Evolutionary conservation across 1,140 invertebrate species (phyloP).

Genomic region (Holcopasites calliopsidis): DNA sequence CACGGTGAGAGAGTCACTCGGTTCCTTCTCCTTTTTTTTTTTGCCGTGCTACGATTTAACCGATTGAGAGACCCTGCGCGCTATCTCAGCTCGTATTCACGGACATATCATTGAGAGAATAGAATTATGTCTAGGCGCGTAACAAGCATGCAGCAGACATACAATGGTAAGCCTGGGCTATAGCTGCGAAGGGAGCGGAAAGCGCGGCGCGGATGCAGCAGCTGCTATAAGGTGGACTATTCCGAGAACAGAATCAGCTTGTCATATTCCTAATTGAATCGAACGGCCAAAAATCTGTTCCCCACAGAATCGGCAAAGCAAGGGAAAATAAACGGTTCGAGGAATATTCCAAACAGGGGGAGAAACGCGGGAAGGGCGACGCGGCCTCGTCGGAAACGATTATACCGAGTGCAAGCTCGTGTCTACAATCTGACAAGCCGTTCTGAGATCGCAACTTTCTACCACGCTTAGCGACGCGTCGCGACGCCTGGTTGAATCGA

Average conservation of each 20-base stretch:
- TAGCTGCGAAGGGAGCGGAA: conserved; percentile 23
- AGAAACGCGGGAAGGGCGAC: not conserved
- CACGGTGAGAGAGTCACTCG: too few species aligned
- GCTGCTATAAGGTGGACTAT: conserved; percentile 29
- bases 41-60: too few species aligned
- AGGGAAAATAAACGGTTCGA: not conserved
- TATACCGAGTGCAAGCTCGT: not conserved
- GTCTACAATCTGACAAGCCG: too few species aligned
- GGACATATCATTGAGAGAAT: conserved; percentile 44
- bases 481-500: conserved; percentile 18
- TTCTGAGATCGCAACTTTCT: too few species aligned
- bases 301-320: not conserved
- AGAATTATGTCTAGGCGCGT: conserved; percentile 33
- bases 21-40: too few species aligned
- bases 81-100: conserved; percentile 39
- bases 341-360: not conserved
- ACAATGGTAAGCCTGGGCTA: conserved; percentile 18
- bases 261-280: conserved; percentile 51
- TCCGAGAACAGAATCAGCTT: conserved; percentile 27
- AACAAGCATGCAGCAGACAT: conserved; percentile 30
- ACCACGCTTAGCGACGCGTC: conserved; percentile 19
- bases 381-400: not conserved
- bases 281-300: conserved; percentile 8
- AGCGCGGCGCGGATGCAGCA: conserved; percentile 7
- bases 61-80: conserved; percentile 41